Base-by-base conservation (phyloP, 2,113 vertebrate genomes). In the Heloderma charlesbogerti region DNA sequence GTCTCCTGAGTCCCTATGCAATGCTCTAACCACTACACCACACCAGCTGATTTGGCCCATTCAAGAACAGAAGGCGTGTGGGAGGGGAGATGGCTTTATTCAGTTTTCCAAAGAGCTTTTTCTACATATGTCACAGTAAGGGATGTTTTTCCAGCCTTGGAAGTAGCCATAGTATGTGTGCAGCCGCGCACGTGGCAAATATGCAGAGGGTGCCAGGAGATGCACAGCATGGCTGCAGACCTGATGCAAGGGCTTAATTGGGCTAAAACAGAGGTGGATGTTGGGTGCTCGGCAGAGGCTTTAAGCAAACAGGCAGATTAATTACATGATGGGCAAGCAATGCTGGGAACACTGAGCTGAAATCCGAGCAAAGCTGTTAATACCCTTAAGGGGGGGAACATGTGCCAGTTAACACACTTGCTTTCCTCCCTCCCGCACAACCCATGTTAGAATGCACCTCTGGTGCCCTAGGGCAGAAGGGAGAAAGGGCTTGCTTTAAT, bases 281-380 rank as follows among this genome's bases (percentile, higher is more conserved):
- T 51, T 0, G 5, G 31, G 37, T 25, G 40, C 74, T 79, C 40
- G 83, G 34, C 5, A 45, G 71, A 80, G 40, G 77, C 25, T 16
- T 84, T 81, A 75, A 66, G 54, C 34, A 18, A 91, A 88, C 75
- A 13, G 45, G 83, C 82, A 89, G 83, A 86, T 93, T 60, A 75
- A 83, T 86, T 89, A 82, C 83, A 83, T 63, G 25, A 67, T 27
- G n/a, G 69, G 48, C 88, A 45, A n/a, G 77, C 3, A 12, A 29
- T 0, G 1, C 69, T 15, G 67, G 89, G n/a, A 88, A 81, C 69
- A 71, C 31, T 1, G 27, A 86, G 40, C 9, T n/a, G 27, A 71
- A 89, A 93, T 78, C 81, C 40, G 69, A 37, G 60, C 87, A 54
- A 89, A 87, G 87, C 71, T 8, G 37, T 83, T 91, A 91, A 89